Evolutionary conservation across 2,888 invertebrate genomes (phyloP).

Genomic region (Vanessa cardui): DNA sequence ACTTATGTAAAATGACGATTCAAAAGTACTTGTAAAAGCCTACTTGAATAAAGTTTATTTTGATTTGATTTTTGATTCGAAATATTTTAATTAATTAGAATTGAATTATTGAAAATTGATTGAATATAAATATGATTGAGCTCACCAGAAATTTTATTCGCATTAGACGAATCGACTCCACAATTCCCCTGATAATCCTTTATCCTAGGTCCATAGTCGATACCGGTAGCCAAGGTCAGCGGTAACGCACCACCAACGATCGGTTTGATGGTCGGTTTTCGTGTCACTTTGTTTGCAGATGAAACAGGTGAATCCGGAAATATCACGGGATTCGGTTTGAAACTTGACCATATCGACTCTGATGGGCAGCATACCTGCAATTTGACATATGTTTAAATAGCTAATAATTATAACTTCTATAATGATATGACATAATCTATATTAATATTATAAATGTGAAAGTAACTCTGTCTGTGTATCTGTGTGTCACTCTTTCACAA

Average conservation of each 20-base stretch:
- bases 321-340: slow-evolving; percentile 35
- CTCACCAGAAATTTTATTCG: slow-evolving; percentile 39
- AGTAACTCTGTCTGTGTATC: too few relatives aligned
- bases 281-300: not conserved
- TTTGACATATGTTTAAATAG: not conserved
- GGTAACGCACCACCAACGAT: not conserved
- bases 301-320: slow-evolving; percentile 10
- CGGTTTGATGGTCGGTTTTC: not conserved
- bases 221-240: not conserved
- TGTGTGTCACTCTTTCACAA: too few relatives aligned
- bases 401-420: not conserved
- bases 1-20: too few relatives aligned
- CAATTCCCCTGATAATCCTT: slow-evolving; percentile 4
- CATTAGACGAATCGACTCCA: slow-evolving; percentile 27
- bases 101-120: too few relatives aligned
- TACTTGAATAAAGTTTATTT: too few relatives aligned
- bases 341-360: slow-evolving; percentile 39
- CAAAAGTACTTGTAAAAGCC: too few relatives aligned
- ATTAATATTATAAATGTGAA: too few relatives aligned
- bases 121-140: too few relatives aligned
- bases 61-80: too few relatives aligned
- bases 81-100: too few relatives aligned
- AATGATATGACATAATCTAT: too few relatives aligned
- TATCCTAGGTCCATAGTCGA: not conserved
- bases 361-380: slow-evolving; percentile 50